Base-by-base conservation (phyloP, 2,113 vertebrate species). In the Entomyzon cyanotis region DNA sequence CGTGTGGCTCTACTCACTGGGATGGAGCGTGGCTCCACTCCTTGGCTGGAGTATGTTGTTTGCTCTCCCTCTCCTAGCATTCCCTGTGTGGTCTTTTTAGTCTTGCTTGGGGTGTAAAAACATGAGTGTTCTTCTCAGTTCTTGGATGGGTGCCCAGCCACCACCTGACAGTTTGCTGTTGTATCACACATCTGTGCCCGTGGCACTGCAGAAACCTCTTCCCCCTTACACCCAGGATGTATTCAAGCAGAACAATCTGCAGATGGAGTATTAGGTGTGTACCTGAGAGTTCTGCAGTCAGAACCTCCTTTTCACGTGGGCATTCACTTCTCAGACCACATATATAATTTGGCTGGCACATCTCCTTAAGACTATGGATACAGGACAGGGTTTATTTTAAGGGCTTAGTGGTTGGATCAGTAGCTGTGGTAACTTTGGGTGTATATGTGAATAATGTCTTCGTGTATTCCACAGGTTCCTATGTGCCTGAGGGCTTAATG, bases 401-500 rank as follows among this genome's bases (percentile, higher is more conserved):
- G 23, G 6, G 2, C 4, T 92, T 11, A 12, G 23, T 68, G 44
- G 12, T 21, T 73, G 30, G 35, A 60, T 70, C 10, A 70, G 60
- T 39, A 70, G 4, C 8, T 71, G 49, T 0, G 0, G 31, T 50
- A 62, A 12, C 2, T 64, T 68, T 70, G 60, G 20, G 9, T 50
- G 11, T 24, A 33, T 30, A 42, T 84, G 31, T 55, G n/a, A 87
- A 55, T 87, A 62, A 95, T 2, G 5, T 64, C 8, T 93, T 93
- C 59, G 12, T 75, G 49, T 92, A 74, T 85, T 95, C 80, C 56
- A 20, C 24, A 98, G 97, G 97, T 96, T 98, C 97, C 30, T 98
- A 97, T 31, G 96, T 98, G 56, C 97, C 97, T 56, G 97, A 98
- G 62, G 97, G 97, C 60, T 94, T 98, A 94, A 98, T 97, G 97